Percentiles rank a stretch among this genome's conserved stretches.
Conservation (phyloP, 1,140 invertebrate genomes). For the Apocrypta bakeri region DNA sequence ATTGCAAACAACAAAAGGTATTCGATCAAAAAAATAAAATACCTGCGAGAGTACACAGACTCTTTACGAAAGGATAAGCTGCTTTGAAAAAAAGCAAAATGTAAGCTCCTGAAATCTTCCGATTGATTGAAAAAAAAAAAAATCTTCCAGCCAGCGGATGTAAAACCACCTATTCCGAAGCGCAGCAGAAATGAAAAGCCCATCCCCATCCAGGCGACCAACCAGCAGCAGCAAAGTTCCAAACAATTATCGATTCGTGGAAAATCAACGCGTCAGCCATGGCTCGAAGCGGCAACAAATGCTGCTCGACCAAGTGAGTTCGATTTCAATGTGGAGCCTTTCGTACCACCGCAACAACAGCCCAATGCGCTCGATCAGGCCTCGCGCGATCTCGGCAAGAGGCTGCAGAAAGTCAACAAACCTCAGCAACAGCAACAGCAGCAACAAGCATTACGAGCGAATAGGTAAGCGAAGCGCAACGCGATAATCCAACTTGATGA, state of each 20-base stretch:
- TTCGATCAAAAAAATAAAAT: no score
- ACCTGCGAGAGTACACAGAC: no score
- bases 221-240: background rate
- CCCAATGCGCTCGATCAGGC: slow-evolving; percentile 50
- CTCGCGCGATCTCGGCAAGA: slow-evolving; percentile 66
- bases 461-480: slow-evolving; percentile 50
- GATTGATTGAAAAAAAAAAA: background rate
- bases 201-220: slow-evolving; percentile 45
- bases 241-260: background rate
- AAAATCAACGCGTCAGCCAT: slow-evolving; percentile 21
- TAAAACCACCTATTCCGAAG: slow-evolving; percentile 72
- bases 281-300: slow-evolving; percentile 28
- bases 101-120: no score
- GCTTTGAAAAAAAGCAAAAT: no score
- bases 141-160: slow-evolving; percentile 73
- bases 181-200: slow-evolving; percentile 70
- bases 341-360: slow-evolving; percentile 29
- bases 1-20: background rate
- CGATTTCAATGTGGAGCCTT: slow-evolving; percentile 33
- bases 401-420: slow-evolving; percentile 62
- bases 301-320: slow-evolving; percentile 1
- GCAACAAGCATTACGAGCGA: slow-evolving; percentile 24
- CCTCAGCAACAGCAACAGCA: slow-evolving; percentile 37
- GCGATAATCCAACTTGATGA: background rate
- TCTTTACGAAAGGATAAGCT: no score